Evolutionary conservation across 2,888 invertebrate genomes (phyloP).

Genomic region (Hemicrepidius hirtus): DNA sequence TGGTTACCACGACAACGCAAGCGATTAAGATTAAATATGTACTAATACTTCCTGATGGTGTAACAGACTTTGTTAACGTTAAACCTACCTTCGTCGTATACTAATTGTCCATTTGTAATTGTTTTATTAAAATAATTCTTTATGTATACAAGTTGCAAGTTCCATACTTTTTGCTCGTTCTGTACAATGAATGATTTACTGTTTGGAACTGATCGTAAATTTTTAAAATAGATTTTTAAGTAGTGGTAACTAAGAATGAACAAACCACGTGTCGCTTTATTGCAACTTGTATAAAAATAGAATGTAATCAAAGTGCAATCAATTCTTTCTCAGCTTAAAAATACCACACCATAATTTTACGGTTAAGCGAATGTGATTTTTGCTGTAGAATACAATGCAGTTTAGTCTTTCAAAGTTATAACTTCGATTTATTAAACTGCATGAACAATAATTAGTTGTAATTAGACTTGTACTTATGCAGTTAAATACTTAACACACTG

Average conservation of each 20-base stretch:
- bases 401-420: constrained; percentile 25
- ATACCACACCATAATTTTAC: constrained; percentile 23
- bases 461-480: constrained; percentile 29
- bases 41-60: no score
- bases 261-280: constrained; percentile 9
- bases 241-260: constrained; percentile 7
- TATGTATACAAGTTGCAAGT: no score
- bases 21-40: no score
- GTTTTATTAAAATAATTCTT: no score
- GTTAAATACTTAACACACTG: constrained; percentile 28
- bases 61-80: no score
- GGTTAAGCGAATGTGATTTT: constrained; percentile 1
- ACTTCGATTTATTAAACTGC: constrained; percentile 28
- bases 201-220: no score
- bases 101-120: no score
- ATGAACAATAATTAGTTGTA: constrained; percentile 28
- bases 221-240: constrained; percentile 4
- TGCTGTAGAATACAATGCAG: constrained; percentile 22
- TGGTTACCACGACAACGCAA: no score
- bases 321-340: constrained; percentile 5
- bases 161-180: no score
- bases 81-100: no score
- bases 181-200: no score
- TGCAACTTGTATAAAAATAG: constrained; percentile 20
- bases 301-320: constrained; percentile 14